Evolutionary conservation across 2,888 invertebrate species (phyloP), one percentile per base, ranked within the genome.

Genomic region (Mimachlamys varia): DNA sequence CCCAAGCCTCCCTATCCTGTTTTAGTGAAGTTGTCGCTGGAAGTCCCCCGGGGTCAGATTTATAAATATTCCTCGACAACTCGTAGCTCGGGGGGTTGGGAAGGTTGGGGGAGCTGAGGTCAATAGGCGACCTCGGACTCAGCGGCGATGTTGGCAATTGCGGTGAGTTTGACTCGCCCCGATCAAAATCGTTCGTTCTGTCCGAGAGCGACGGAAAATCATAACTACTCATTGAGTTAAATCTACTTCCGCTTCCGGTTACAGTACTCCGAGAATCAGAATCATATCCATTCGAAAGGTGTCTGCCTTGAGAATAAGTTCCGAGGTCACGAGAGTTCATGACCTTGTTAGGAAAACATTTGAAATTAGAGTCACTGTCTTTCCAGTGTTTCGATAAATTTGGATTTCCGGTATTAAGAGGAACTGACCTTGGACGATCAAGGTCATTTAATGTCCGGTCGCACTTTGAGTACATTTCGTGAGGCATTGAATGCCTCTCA

Each of bases 401-500:
- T n/a, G 87, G 44, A n/a, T 88, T 88, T 49, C 88, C 89, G 38
- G 88, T 49, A 89, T 90, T 88, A 19, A 88, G 89, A 3, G 92
- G 91, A 37, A 89, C 90, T 15, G 91, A 91, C 62, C 87, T 53
- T 3, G 90, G 92, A 87, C 91, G 90, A 17, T 90, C 88, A 27
- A 76, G 50, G 44, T 90, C 90, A 53, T 89, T 76, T 55, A 27
- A 27, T 12, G 58, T 89, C 17, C 87, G 49, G 4, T 88, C 88
- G 55, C 90, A 89, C 17, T 89, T 89, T 4, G 92, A 90, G 50
- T 92, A 91, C 22, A 91, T 76, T 19, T 92, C 91, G 55, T 90
- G 91, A n/a, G 92, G 92, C 87, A 92, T 88, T 0, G 92, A 92
- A 90, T 91, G 92, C 53, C 91, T 88, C 62, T 91, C 92, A 33